Evolutionary conservation across 92 coral and sea anemone species (phyloP).

Genomic region (Phenganax subtilis): DNA sequence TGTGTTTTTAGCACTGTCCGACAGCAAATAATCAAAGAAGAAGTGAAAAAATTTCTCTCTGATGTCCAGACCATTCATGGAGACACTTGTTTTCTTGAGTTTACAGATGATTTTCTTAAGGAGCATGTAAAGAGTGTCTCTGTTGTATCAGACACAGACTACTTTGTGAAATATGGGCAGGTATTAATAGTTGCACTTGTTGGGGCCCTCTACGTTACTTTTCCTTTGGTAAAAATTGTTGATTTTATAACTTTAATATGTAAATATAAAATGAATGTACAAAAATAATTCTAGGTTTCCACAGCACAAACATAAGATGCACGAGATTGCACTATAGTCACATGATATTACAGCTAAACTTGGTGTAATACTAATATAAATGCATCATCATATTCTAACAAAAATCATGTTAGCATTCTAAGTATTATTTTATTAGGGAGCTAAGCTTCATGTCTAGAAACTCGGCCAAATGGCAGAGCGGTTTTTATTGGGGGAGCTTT

Average conservation of each 20-base stretch:
- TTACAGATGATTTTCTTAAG: conserved; percentile 65
- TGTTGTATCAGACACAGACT: conserved; percentile 67
- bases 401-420: neutral
- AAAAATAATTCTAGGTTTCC: no score
- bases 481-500: no score
- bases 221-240: neutral
- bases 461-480: no score
- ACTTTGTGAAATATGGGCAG: conserved; percentile 14
- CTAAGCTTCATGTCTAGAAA: no score
- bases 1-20: conserved; percentile 62
- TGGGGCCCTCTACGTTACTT: neutral
- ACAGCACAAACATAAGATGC: no score
- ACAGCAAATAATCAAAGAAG: conserved; percentile 57
- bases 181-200: neutral
- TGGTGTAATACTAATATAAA: no score
- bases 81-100: conserved; percentile 73
- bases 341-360: no score
- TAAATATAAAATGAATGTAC: no score
- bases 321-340: no score
- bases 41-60: conserved; percentile 70
- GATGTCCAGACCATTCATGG: conserved; percentile 66
- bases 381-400: no score
- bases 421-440: no score
- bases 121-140: conserved; percentile 75
- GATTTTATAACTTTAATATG: no score